A percentile compares a stretch with the other conserved stretches of the same genome.
phyloP scores from a whole-genome alignment of 1,140 invertebrate species.

The Chironomus striatipennis region DNA sequence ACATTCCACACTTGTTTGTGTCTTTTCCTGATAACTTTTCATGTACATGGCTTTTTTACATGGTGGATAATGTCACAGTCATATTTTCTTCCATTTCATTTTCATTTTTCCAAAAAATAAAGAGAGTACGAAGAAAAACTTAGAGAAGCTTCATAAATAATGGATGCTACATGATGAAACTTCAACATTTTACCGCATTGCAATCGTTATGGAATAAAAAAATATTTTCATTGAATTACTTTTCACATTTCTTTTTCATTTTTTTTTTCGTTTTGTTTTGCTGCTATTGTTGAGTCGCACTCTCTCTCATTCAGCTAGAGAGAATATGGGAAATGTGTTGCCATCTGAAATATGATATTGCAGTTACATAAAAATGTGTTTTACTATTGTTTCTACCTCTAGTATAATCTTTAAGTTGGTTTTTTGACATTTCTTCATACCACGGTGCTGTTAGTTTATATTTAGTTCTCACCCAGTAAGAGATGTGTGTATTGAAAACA shows the following conservation, averaged over 20 bases:
- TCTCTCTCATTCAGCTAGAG: not conserved
- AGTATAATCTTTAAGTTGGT: not conserved
- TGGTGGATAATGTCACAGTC: not conserved
- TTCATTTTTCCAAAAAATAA: not conserved
- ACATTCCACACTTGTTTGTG: not conserved
- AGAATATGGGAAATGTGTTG: conserved; percentile 13
- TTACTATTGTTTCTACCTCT: not conserved
- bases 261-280: not conserved
- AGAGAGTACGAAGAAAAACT: not conserved
- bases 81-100: not conserved
- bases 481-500: too few relatives aligned
- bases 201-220: conserved; percentile 3
- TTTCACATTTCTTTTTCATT: not conserved
- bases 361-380: not conserved
- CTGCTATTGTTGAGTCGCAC: not conserved
- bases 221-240: conserved; percentile 9
- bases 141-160: not conserved
- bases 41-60: too few relatives aligned
- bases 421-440: not conserved
- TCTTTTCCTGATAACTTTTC: too few relatives aligned
- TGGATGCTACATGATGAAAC: not conserved
- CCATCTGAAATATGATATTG: conserved; percentile 9
- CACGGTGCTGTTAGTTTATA: not conserved
- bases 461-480: not conserved
- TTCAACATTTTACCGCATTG: conserved; percentile 12